Conservation (phyloP, 35 echinoderm and acorn worm genomes). For the Stichopus chloronotus region DNA sequence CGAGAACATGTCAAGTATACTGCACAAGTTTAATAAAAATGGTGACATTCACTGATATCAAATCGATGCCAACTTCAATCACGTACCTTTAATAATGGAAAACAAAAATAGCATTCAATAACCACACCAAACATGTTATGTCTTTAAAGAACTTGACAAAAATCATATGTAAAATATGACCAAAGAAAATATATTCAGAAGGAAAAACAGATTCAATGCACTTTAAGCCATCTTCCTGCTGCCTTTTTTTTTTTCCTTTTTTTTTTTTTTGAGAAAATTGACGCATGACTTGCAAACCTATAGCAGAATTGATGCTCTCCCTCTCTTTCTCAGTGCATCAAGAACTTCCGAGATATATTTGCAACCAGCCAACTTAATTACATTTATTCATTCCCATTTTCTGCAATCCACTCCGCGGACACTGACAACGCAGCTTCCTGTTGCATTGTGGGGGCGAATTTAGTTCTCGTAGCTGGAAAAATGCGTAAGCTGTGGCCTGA, state of each 20-base stretch:
- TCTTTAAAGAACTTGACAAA: no score
- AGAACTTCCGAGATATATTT: neutral
- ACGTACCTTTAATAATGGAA: no score
- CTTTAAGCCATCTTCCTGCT: neutral
- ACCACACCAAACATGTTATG: no score
- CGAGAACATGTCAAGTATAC: no score
- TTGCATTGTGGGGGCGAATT: constrained; percentile 17
- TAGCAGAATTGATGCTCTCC: neutral
- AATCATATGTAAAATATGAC: neutral
- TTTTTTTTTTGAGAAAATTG: neutral
- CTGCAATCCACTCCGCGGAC: neutral
- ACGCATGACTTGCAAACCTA: neutral
- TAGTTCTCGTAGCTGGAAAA: constrained; percentile 25
- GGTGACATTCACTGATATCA: no score
- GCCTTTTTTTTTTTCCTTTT: no score
- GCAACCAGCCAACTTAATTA: constrained; percentile 24
- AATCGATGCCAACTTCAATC: no score
- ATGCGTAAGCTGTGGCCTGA: constrained; percentile 22
- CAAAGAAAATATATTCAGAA: neutral
- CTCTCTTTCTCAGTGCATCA: neutral
- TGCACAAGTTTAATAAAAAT: no score
- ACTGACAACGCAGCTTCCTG: constrained; percentile 33
- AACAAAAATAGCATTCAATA: no score
- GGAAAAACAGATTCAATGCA: neutral
- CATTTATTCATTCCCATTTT: constrained; percentile 21